Evolutionary conservation across 2,797 vertebrate species (phyloP), one percentile per base, ranked within the genome.

Genomic region (Lacerta agilis): DNA sequence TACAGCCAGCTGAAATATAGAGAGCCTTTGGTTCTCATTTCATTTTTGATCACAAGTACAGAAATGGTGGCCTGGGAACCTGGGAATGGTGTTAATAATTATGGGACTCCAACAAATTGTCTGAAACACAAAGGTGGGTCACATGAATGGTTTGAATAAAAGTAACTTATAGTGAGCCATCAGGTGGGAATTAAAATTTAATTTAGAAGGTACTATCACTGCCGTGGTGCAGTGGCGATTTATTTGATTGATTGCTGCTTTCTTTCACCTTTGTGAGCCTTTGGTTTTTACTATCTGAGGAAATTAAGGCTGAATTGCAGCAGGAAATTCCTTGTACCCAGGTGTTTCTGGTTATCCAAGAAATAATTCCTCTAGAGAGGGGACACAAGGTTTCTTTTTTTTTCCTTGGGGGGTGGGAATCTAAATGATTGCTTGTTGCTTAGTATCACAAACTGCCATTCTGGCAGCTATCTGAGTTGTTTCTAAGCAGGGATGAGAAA

Each of bases 111-210:
- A 25, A 90, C 87, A 94, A 90, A 90, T 93, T 61, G 13, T 91
- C 91, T 94, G 94, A 92, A 96, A 88, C 91, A 91, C 91, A 82
- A 78, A 92, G 93, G 93, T 89, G 79, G 95, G 94, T 95, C 93
- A 72, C 88, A 90, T 91, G 92, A 92, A 92, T 89, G 86, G 92
- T 95, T 95, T 71, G 85, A 96, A 93, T 97, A 94, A 96, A 94
- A 95, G 94, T 93, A 94, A 95, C 94, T 95, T 95, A 92, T 0
- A 7, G 95, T 87, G 78, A 96, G 94, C 97, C 97, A 97, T 97
- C 97, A 90, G 97, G 97, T 97, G 96, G 96, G 95, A 97, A 97
- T 97, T 97, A 97, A 97, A 97, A 97, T 97, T 97, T 97, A 97
- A 97, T 97, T 97, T 97, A 95, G 94, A 96, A 93, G 93, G 95